Conservation (phyloP, 2,888 invertebrate genomes). For the Brachyopa scutellaris region DNA sequence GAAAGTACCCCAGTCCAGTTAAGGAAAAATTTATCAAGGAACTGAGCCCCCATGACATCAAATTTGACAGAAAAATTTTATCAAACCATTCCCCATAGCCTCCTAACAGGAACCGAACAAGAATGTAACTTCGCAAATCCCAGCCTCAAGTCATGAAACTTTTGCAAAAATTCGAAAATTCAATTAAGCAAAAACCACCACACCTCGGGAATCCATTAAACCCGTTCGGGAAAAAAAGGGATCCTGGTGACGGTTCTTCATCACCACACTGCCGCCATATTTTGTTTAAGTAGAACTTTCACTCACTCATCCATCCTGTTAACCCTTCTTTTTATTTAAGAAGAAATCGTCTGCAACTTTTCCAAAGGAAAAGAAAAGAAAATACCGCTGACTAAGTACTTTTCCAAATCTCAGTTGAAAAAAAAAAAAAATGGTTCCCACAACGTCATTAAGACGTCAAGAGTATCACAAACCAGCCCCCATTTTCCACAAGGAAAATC, state of each 20-base stretch:
- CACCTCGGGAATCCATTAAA: constrained; percentile 10
- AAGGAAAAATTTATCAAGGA: too few species aligned
- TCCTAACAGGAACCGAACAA: too few species aligned
- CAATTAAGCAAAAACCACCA: constrained; percentile 51
- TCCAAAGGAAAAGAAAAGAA: background rate
- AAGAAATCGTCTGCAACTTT: background rate
- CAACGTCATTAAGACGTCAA: constrained; percentile 75
- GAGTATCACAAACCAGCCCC: constrained; percentile 12
- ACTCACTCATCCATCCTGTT: background rate
- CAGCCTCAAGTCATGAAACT: constrained; percentile 48
- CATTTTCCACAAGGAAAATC: constrained; percentile 18
- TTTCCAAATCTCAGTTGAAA: too few species aligned
- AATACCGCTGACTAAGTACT: constrained; percentile 45
- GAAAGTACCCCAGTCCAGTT: too few species aligned
- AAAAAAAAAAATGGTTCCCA: too few species aligned
- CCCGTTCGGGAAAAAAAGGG: too few species aligned
- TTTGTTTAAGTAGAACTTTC: background rate
- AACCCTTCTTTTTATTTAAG: constrained; percentile 15
- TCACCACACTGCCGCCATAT: constrained; percentile 24
- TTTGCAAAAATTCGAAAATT: constrained; percentile 51
- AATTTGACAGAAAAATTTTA: too few species aligned
- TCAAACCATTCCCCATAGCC: too few species aligned
- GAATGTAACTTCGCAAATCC: constrained; percentile 25
- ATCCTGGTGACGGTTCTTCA: too few species aligned
- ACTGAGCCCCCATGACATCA: too few species aligned